Evolutionary conservation across 2,888 invertebrate genomes (phyloP).

Genomic region (Machimus atricapillus): DNA sequence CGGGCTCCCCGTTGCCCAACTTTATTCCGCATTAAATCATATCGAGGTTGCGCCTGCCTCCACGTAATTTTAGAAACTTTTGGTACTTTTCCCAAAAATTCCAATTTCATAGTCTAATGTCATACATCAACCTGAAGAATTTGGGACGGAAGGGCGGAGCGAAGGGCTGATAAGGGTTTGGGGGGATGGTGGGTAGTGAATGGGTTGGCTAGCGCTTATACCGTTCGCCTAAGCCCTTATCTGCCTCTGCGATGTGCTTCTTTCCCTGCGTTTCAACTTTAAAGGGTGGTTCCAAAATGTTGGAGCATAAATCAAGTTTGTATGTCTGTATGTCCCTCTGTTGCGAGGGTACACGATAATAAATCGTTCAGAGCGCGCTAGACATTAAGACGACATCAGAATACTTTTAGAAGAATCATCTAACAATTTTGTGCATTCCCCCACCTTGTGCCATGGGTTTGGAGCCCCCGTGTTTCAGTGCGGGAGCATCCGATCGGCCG

Average conservation of each 20-base stretch:
- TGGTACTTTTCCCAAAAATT: constrained; percentile 39
- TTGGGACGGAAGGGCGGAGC: not conserved
- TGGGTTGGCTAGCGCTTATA: not conserved
- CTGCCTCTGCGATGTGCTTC: not conserved
- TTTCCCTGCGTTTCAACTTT: constrained; percentile 16
- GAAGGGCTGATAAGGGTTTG: not conserved
- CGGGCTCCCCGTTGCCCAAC: constrained; percentile 16
- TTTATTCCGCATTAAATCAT: constrained; percentile 34
- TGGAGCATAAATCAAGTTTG: constrained; percentile 38
- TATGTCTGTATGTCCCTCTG: constrained; percentile 21
- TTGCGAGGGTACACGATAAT: constrained; percentile 36
- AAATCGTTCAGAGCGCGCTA: constrained; percentile 45
- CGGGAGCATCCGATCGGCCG: not conserved
- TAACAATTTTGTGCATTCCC: constrained; percentile 25
- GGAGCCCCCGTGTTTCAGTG: not conserved
- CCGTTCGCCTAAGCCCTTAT: constrained; percentile 35
- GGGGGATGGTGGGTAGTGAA: not conserved
- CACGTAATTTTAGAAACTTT: constrained; percentile 29
- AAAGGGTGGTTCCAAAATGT: constrained; percentile 36
- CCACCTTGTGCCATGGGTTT: not conserved
- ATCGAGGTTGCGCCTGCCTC: constrained; percentile 6
- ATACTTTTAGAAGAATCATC: constrained; percentile 42
- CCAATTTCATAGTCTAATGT: constrained; percentile 39
- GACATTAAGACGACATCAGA: constrained; percentile 45
- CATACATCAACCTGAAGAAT: constrained; percentile 37